Base-by-base conservation (phyloP, 2,888 invertebrate species). In the Drosophila neoperkinsi region DNA sequence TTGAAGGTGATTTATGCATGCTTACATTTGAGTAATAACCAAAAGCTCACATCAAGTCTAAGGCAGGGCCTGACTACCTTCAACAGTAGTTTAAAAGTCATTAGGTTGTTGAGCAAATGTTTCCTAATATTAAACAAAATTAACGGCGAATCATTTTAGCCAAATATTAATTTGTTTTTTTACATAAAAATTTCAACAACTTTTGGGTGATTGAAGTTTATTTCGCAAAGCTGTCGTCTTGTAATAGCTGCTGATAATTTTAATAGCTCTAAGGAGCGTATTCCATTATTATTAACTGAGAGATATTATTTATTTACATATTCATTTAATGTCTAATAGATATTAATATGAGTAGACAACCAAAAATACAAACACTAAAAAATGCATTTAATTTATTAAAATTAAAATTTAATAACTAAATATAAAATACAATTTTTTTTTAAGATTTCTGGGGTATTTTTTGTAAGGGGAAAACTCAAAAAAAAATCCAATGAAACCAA, bases 1-100 rank as follows among this genome's bases (percentile, higher is more conserved):
- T 16, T 28, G 28, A 18, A 34, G 21, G 18, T 67, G n/a, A 34
- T 25, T 34, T 21, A 21, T 34, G 66, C 21, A 36, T 66, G 34
- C 16, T 31, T 16, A 43, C n/a, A 31, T 36, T 30, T 28, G 16
- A 16, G 21, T 28, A 30, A 7, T 36, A 28, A 36, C 28, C n/a
- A 21, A 25, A 25, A 34, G 33, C 33, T 34, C 9, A 34, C n/a
- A 36, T 56, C n/a, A n/a, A 10, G 13, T 36, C 11, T 9, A 21
- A 34, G 13, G 30, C 11, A 41, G 30, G 33, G 2, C 7, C 2
- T 11, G 18, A 18, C 11, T 34, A 18, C 5, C 9, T 18, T 11
- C 18, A 34, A 34, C 10, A 4, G 16, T 25, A 6, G 4, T 11
- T n/a, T 13, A 28, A 13, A 56, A 56, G 3, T 28, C 36, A 28